Base-by-base conservation (phyloP, 1,140 invertebrate species). In the Formica exsecta region DNA sequence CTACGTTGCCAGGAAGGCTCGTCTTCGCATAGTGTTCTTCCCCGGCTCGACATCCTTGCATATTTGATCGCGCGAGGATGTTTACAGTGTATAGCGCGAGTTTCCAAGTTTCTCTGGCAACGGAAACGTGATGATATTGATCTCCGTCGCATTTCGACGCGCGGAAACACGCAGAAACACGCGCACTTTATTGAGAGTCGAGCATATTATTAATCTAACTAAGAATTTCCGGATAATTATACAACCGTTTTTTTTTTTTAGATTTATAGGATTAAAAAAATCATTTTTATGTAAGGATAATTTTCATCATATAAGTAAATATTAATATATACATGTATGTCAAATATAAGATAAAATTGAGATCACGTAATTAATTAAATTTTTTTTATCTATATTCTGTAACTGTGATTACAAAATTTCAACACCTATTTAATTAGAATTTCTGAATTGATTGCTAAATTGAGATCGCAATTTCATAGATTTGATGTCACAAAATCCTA, bases 51-150 rank as follows among this genome's bases (percentile, higher is more conserved):
- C 89, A 88, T 90, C 22, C 6, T 29, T 54, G 71, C 65, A 66
- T 66, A 48, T 51, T 87, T 51, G 62, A 85, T 66, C 51, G n/a
- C 25, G n/a, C 16, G 41, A 51, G 48, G n/a, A 0, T 86, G 89
- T 92, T 92, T 91, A 79, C 77, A 54, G 32, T 66, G 54, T 89
- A 85, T 83, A 62, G 62, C 44, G 22, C 59, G 32, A 77, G 57
- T 54, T 9, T 22, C 44, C 38, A 25, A 70, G 89, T 91, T 86
- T 88, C 91, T 91, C 59, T 92, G 83, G 89, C 92, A 90, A 92
- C 91, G 65, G 19, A 66, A 64, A 74, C 86, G 22, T 41, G 32
- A 62, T 41, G 29, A 16, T 89, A 90, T 91, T 61, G 90, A 90
- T 88, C 48, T 57, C 9, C 54, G 9, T 19, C 48, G 41, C 19